Evolutionary conservation across 2,113 vertebrate genomes (phyloP).

Genomic region (Hemicordylus capensis): DNA sequence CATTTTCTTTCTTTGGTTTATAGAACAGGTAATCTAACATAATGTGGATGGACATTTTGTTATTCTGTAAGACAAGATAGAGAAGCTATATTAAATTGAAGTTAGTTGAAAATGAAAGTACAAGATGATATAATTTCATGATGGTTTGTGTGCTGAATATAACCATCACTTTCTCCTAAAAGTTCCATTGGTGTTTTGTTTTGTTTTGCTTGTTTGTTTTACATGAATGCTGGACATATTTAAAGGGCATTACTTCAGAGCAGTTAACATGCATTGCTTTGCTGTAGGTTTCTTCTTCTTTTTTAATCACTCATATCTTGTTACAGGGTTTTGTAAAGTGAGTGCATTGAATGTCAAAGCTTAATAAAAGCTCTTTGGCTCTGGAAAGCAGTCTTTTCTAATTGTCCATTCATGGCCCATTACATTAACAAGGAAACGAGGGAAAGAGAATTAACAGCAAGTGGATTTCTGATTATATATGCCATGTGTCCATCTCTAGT

Average conservation of each 20-base stretch:
- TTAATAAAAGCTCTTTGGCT: constrained; percentile 29
- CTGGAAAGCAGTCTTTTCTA: constrained; percentile 12
- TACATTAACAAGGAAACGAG: constrained; percentile 34
- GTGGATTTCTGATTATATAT: constrained; percentile 40
- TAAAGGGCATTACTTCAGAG: neutral
- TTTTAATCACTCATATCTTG: constrained; percentile 17
- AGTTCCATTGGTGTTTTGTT: neutral
- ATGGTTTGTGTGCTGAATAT: neutral
- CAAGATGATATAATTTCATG: neutral
- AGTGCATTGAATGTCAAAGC: neutral
- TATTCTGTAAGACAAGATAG: constrained; percentile 38
- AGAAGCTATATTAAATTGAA: constrained; percentile 1
- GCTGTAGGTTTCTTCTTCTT: constrained; percentile 6
- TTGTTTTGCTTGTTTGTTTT: too few relatives aligned
- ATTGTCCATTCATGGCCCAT: constrained; percentile 34
- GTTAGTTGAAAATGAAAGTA: constrained; percentile 28
- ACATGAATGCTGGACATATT: neutral
- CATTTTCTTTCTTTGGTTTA: neutral
- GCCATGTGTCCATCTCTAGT: neutral
- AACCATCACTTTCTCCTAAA: neutral
- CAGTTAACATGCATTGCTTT: neutral
- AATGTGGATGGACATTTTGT: neutral
- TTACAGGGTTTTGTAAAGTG: constrained; percentile 24
- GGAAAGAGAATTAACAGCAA: constrained; percentile 26
- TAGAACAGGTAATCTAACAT: neutral